These are phyloP conservation scores for Ictidomys tridecemlineatus DNA, from an alignment of 2,113 vertebrate genomes.

Conservation along the genomic window DNA sequence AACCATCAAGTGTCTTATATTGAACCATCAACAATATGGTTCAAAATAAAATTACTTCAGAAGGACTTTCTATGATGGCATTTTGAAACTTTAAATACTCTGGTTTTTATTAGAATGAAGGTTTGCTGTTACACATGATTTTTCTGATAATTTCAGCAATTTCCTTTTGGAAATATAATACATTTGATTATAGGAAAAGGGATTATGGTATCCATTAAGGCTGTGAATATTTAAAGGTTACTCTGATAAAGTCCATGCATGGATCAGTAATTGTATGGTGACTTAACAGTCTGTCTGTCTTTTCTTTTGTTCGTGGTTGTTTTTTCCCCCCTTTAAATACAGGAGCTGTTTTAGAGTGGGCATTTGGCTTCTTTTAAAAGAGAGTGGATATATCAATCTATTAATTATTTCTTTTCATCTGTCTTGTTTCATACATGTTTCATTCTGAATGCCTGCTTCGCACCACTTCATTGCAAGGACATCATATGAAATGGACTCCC, in stretches of 20 bases:
- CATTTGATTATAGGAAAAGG: conserved; percentile 82
- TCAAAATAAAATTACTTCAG: conserved; percentile 69
- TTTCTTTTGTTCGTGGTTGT: conserved; percentile 85
- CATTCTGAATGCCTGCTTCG: conserved; percentile 90
- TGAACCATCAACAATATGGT: not conserved
- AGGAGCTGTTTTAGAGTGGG: conserved; percentile 91
- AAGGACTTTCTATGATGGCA: conserved; percentile 75
- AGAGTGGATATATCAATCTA: conserved; percentile 86
- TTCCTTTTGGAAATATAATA: conserved; percentile 84
- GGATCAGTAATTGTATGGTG: conserved; percentile 88
- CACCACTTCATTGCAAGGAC: conserved; percentile 90
- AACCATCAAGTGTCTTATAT: not conserved
- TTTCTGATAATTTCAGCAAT: conserved; percentile 82
- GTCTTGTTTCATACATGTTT: conserved; percentile 87
- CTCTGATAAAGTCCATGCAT: conserved; percentile 89
- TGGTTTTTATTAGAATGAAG: conserved; percentile 82
- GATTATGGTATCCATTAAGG: conserved; percentile 86
- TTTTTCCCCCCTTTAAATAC: conserved; percentile 88
- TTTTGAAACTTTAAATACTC: conserved; percentile 76
- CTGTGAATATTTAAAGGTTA: conserved; percentile 87
- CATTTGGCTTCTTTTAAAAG: conserved; percentile 86
- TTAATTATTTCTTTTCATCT: conserved; percentile 87
- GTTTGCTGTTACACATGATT: conserved; percentile 84
- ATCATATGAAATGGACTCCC: conserved; percentile 90
- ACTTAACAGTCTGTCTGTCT: conserved; percentile 87